These are phyloP conservation scores for Oreocharis arfaki DNA, from an alignment of 2,113 vertebrate species.

Conservation along the genomic window DNA sequence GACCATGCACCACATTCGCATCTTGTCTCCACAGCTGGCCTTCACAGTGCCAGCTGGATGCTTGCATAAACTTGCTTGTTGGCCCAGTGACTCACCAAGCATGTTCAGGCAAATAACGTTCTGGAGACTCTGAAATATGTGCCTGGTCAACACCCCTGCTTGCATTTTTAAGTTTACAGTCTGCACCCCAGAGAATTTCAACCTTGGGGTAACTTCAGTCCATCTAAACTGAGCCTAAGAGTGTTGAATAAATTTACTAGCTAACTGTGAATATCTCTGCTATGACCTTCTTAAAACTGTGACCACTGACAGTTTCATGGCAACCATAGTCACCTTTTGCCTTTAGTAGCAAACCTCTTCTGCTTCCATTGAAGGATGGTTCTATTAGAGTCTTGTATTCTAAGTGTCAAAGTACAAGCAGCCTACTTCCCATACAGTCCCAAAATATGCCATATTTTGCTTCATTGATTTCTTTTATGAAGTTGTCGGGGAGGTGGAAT, in stretches of 20 bases:
- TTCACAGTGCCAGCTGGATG: not conserved
- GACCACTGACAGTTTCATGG: not conserved
- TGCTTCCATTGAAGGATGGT: not conserved
- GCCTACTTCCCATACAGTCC: not conserved
- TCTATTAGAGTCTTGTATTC: not conserved
- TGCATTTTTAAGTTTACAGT: slow-evolving; percentile 4
- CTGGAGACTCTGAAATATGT: not conserved
- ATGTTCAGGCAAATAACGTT: not conserved
- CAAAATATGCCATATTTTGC: not conserved
- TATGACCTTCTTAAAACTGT: not conserved
- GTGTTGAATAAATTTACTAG: not conserved
- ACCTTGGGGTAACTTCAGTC: slow-evolving; percentile 10
- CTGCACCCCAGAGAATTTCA: not conserved
- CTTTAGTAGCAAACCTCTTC: not conserved
- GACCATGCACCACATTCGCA: not conserved
- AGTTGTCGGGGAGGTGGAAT: not conserved
- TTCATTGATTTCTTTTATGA: not conserved
- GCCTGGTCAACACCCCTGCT: not conserved
- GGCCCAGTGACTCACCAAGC: not conserved
- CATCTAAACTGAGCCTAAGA: not conserved
- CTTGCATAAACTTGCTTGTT: not conserved
- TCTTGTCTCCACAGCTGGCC: not conserved
- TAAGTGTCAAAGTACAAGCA: not conserved
- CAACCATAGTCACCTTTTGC: not conserved
- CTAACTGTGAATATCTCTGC: not conserved